phyloP scores from a whole-genome alignment of 1,140 invertebrate genomes.

The Zaprionus davidi region DNA sequence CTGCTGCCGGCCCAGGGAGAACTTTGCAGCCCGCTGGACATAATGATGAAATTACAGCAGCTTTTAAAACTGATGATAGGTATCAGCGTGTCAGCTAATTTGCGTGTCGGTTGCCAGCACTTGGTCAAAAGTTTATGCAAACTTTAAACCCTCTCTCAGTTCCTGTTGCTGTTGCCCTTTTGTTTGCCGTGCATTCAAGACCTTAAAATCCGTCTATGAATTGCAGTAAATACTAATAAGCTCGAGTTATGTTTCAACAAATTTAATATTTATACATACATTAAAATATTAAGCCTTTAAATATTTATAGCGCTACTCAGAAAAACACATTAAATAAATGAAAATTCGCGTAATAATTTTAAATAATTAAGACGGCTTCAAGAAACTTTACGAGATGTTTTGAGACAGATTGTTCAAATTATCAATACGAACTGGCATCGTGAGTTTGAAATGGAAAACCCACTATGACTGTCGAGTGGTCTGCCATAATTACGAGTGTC shows the following conservation, averaged over 20 bases:
- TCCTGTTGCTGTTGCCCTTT: not conserved
- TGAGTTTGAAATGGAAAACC: not conserved
- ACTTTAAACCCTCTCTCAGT: conserved; percentile 13
- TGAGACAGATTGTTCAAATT: not conserved
- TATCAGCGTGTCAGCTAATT: conserved; percentile 42
- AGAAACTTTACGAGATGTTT: not conserved
- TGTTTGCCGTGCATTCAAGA: not conserved
- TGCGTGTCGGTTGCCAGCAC: conserved; percentile 27
- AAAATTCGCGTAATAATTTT: not conserved
- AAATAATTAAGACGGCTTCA: not conserved
- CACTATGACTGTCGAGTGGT: not conserved
- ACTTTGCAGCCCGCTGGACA: conserved; percentile 22
- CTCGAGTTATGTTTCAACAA: not conserved
- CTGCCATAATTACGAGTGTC: conserved; percentile 34
- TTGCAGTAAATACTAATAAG: not conserved
- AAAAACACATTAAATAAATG: not conserved
- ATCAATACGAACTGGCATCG: not conserved
- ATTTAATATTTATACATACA: not conserved
- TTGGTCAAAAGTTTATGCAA: conserved; percentile 25
- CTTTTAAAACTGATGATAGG: conserved; percentile 31
- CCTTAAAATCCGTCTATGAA: not conserved
- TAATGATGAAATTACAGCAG: conserved; percentile 54
- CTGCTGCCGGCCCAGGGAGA: conserved; percentile 6
- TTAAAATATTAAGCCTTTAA: not conserved
- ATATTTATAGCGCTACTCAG: not conserved